These are phyloP conservation scores for Drosophila nigricruria DNA, from an alignment of 2,888 invertebrate species.

Conservation along the genomic window DNA sequence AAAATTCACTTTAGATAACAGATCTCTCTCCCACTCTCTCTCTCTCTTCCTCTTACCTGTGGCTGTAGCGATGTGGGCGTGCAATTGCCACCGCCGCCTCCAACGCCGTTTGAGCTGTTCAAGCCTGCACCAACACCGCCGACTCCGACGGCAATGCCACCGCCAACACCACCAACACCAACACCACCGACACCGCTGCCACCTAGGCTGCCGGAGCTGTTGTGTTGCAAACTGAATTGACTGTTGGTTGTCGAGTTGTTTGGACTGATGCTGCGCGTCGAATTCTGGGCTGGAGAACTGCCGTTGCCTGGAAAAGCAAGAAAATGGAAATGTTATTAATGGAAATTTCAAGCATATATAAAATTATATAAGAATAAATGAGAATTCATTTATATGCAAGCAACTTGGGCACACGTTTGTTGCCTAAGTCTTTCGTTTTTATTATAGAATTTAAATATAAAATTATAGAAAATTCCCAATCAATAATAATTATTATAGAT, in stretches of 20 bases:
- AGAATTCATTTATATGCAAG: background rate
- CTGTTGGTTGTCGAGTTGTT: slow-evolving; percentile 85
- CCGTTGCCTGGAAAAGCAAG: slow-evolving; percentile 83
- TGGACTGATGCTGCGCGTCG: slow-evolving; percentile 86
- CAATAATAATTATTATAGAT: background rate
- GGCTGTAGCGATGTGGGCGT: slow-evolving; percentile 85
- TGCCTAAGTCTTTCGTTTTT: slow-evolving; percentile 76
- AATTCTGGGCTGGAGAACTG: slow-evolving; percentile 86
- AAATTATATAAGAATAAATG: background rate
- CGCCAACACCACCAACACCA: slow-evolving; percentile 44
- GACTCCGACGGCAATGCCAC: slow-evolving; percentile 41
- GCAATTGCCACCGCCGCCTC: slow-evolving; percentile 76
- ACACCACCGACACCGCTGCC: slow-evolving; percentile 59
- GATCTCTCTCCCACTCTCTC: background rate
- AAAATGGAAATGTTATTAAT: background rate
- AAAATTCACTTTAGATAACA: background rate
- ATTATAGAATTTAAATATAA: too few species aligned
- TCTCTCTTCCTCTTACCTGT: slow-evolving; percentile 74
- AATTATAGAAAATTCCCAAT: background rate
- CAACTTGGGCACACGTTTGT: slow-evolving; percentile 59
- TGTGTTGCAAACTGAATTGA: slow-evolving; percentile 85
- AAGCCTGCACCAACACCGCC: slow-evolving; percentile 31
- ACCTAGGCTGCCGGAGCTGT: slow-evolving; percentile 85
- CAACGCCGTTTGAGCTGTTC: slow-evolving; percentile 7
- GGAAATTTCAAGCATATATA: background rate